Conservation (phyloP, 2,888 invertebrate species). For the Coleophora flavipennella region DNA sequence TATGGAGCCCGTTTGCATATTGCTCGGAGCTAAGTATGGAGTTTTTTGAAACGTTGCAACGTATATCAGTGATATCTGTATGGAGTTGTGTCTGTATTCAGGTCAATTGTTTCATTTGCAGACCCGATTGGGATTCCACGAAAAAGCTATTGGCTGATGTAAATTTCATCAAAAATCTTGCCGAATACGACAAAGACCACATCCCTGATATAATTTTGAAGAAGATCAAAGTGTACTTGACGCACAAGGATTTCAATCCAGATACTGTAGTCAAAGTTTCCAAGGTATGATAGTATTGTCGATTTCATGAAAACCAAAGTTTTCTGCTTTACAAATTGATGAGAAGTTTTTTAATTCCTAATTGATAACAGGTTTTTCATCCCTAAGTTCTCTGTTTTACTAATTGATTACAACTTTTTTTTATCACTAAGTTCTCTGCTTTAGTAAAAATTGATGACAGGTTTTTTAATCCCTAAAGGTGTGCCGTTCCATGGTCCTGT, state of each 20-base stretch:
- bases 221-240: conserved; percentile 87
- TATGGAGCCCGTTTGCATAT: conserved; percentile 92
- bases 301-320: neutral
- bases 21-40: conserved; percentile 83
- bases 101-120: conserved; percentile 51
- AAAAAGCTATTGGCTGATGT: conserved; percentile 86
- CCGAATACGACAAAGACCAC: conserved; percentile 90
- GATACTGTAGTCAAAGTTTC: conserved; percentile 83
- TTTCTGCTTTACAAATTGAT: neutral
- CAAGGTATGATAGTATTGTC: conserved; percentile 30
- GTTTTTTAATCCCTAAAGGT: conserved; percentile 75
- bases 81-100: no score
- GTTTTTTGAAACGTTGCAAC: neutral
- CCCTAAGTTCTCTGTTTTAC: neutral
- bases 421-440: neutral
- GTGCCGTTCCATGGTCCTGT: conserved; percentile 91
- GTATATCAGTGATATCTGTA: no score
- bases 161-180: conserved; percentile 85
- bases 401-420: no score
- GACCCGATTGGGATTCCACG: conserved; percentile 89
- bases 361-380: no score
- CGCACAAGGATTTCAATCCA: conserved; percentile 89
- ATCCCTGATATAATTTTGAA: conserved; percentile 83
- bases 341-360: no score
- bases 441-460: neutral